Conservation (phyloP, 2,888 invertebrate genomes). For the Lepidonotus clava region DNA sequence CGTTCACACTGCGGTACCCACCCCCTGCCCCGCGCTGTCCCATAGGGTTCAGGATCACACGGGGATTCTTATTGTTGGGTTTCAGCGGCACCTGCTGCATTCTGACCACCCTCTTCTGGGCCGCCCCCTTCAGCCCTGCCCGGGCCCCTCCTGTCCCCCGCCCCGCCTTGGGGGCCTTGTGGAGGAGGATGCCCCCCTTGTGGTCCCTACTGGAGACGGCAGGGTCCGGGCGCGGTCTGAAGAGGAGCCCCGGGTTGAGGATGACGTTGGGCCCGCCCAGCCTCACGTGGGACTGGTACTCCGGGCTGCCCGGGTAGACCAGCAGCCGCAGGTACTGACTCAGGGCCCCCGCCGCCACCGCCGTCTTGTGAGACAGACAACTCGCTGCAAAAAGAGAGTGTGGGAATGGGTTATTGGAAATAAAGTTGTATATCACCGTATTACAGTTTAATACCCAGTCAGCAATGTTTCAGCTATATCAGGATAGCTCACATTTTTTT, state of each 20-base stretch:
- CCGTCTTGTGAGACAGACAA: slow-evolving; percentile 78
- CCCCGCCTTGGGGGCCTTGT: neutral
- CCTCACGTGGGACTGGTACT: neutral
- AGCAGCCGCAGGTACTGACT: slow-evolving; percentile 74
- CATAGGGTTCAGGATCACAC: neutral
- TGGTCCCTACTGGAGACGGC: neutral
- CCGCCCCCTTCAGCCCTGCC: neutral
- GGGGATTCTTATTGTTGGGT: neutral
- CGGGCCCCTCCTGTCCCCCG: neutral
- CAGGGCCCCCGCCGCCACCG: slow-evolving; percentile 77
- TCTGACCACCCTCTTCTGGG: neutral
- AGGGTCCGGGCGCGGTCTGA: neutral
- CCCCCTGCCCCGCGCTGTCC: neutral
- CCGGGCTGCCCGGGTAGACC: slow-evolving; percentile 67
- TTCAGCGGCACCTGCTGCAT: neutral
- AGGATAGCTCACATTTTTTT: too few relatives aligned
- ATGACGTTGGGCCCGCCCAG: slow-evolving; percentile 57
- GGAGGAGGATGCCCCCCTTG: neutral
- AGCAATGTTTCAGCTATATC: too few relatives aligned
- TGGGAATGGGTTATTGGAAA: neutral
- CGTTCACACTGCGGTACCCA: too few relatives aligned
- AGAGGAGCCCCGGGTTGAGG: slow-evolving; percentile 32
- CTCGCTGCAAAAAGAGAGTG: slow-evolving; percentile 69
- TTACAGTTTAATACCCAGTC: too few relatives aligned
- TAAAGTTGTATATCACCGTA: neutral